Evolutionary conservation across 2,113 vertebrate genomes (phyloP).

Genomic region (Cheilinus undulatus): DNA sequence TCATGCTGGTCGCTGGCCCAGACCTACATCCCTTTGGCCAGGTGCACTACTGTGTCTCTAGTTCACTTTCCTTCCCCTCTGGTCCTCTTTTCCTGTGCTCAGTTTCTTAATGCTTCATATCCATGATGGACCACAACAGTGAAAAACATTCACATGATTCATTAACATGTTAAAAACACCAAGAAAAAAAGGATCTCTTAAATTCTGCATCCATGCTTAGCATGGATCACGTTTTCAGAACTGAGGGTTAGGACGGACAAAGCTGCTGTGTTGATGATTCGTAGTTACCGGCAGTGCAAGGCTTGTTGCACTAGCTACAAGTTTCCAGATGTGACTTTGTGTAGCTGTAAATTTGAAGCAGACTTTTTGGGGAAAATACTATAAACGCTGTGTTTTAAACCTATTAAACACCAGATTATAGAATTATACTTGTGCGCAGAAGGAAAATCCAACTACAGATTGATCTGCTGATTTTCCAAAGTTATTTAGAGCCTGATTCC

Average conservation of each 20-base stretch:
- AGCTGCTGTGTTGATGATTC: slow-evolving; percentile 6
- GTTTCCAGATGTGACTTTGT: slow-evolving; percentile 34
- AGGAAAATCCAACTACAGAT: background rate
- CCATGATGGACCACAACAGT: background rate
- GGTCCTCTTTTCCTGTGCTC: background rate
- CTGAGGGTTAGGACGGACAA: background rate
- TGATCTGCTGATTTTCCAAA: background rate
- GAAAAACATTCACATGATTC: background rate
- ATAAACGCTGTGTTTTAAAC: background rate
- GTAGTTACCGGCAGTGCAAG: background rate
- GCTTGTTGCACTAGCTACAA: background rate
- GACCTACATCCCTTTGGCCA: slow-evolving; percentile 97
- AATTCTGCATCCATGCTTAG: background rate
- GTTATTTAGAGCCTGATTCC: background rate
- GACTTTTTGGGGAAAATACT: slow-evolving; percentile 1
- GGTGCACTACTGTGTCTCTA: slow-evolving; percentile 78
- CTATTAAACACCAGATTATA: slow-evolving; percentile 1
- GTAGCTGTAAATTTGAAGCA: slow-evolving; percentile 23
- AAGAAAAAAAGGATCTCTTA: background rate
- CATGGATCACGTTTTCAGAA: background rate
- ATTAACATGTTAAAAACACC: background rate
- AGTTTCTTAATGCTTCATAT: background rate
- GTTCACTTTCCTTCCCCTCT: background rate
- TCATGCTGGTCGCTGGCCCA: slow-evolving; percentile 98
- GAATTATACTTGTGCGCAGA: background rate